Evolutionary conservation across 2,797 vertebrate species (phyloP).

Genomic region (Chelon auratus): DNA sequence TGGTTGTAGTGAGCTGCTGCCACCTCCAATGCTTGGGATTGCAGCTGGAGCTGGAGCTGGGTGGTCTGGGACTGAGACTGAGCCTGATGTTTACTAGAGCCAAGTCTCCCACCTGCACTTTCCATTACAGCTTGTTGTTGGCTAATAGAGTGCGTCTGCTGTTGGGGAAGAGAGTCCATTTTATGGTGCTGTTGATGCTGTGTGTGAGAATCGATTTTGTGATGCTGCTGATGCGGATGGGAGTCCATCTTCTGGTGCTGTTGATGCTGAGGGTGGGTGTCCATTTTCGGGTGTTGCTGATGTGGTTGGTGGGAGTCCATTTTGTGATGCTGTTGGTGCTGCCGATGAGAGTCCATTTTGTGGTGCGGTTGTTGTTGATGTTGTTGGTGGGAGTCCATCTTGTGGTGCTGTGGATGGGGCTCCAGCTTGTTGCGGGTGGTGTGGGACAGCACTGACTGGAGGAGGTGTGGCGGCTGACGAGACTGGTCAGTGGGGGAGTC

Average conservation of each 20-base stretch:
- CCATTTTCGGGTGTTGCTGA: conserved; percentile 79
- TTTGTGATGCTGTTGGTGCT: conserved; percentile 76
- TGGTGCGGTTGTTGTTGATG: conserved; percentile 77
- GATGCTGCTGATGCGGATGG: conserved; percentile 72
- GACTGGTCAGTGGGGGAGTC: conserved; percentile 89
- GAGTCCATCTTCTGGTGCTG: conserved; percentile 74
- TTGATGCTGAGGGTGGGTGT: conserved; percentile 76
- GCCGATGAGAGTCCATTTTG: conserved; percentile 77
- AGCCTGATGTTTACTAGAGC: conserved; percentile 77
- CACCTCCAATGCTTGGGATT: conserved; percentile 89
- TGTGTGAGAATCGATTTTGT: conserved; percentile 65
- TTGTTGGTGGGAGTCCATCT: conserved; percentile 76
- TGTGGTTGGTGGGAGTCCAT: conserved; percentile 73
- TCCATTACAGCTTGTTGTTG: conserved; percentile 90
- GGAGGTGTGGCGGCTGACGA: conserved; percentile 79
- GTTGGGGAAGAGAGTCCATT: conserved; percentile 73
- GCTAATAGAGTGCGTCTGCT: conserved; percentile 84
- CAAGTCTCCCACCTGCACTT: conserved; percentile 82
- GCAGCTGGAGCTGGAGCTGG: conserved; percentile 90
- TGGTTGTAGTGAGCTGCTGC: conserved; percentile 86
- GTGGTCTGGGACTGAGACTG: conserved; percentile 85
- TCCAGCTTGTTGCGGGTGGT: conserved; percentile 85
- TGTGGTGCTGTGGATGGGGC: conserved; percentile 76
- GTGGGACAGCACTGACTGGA: conserved; percentile 93
- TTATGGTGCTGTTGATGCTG: conserved; percentile 75